A percentile compares a stretch with the other conserved stretches of the same genome.
phyloP scores from a whole-genome alignment of 2,113 vertebrate species.

The Nothoprocta perdicaria region DNA sequence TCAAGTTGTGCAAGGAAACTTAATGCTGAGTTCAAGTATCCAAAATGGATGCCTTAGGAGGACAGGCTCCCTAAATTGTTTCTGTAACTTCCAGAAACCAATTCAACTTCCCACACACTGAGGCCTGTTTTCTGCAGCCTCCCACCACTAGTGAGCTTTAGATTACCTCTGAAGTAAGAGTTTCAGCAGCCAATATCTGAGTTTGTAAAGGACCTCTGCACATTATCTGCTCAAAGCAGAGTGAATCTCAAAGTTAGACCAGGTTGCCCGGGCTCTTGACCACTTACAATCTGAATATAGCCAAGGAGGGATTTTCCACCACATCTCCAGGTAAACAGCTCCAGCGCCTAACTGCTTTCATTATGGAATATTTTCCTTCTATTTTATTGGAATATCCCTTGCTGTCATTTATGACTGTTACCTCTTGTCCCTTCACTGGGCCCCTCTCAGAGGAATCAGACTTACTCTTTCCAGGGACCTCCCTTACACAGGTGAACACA shows the following conservation, averaged over 20 bases:
- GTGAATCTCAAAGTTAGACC: not conserved
- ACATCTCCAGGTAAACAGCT: not conserved
- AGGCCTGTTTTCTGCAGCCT: not conserved
- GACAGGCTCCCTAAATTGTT: not conserved
- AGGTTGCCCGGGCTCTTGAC: not conserved
- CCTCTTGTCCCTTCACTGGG: not conserved
- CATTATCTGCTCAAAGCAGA: not conserved
- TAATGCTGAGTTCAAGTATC: not conserved
- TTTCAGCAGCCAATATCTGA: not conserved
- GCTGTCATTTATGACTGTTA: not conserved
- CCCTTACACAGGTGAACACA: accelerated
- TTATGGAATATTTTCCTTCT: not conserved
- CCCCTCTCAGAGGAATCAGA: accelerated
- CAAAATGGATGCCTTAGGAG: not conserved
- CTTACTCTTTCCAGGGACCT: not conserved
- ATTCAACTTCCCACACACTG: not conserved
- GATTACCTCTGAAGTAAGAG: not conserved
- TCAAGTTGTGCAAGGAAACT: not conserved
- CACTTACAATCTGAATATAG: not conserved
- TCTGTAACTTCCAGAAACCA: not conserved
- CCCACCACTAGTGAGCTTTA: not conserved
- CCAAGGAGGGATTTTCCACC: not conserved
- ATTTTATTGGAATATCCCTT: not conserved
- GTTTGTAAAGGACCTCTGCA: not conserved
- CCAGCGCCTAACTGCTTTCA: not conserved